A percentile compares a stretch with the other conserved stretches of the same genome.
Conservation (phyloP, 2,113 vertebrate species). For the Dasyprocta punctata region DNA sequence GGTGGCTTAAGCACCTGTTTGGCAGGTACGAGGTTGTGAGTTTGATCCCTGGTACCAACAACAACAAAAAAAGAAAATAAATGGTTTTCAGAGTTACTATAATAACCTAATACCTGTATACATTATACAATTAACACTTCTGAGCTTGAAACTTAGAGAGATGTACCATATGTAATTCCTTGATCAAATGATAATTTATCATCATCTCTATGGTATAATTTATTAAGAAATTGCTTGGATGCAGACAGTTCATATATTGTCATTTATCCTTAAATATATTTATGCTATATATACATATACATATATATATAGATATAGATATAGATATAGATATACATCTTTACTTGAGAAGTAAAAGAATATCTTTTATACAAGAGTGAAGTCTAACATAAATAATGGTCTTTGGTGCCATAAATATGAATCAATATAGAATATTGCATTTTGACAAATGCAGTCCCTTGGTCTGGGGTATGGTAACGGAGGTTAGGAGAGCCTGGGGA, state of each 20-base stretch:
- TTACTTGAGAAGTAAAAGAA: neutral
- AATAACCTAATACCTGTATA: neutral
- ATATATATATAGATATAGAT: neutral
- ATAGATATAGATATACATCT: neutral
- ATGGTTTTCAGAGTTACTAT: neutral
- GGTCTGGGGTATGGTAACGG: neutral
- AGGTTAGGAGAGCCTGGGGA: accelerated
- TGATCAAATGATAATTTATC: neutral
- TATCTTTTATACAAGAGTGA: neutral
- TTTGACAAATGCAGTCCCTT: neutral
- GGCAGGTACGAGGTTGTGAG: too few relatives aligned
- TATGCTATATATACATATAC: neutral
- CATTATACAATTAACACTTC: neutral
- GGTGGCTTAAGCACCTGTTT: too few relatives aligned
- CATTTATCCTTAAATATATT: neutral
- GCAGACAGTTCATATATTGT: neutral
- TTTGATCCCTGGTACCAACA: too few relatives aligned
- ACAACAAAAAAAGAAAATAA: too few relatives aligned
- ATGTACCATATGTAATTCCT: neutral
- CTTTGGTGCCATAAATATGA: neutral
- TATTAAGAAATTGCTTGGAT: neutral
- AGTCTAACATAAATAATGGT: neutral
- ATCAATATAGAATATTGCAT: neutral
- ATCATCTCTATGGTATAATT: neutral
- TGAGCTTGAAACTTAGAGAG: neutral